Base-by-base conservation (phyloP, 1,140 invertebrate species). In the Pectinophora gossypiella region DNA sequence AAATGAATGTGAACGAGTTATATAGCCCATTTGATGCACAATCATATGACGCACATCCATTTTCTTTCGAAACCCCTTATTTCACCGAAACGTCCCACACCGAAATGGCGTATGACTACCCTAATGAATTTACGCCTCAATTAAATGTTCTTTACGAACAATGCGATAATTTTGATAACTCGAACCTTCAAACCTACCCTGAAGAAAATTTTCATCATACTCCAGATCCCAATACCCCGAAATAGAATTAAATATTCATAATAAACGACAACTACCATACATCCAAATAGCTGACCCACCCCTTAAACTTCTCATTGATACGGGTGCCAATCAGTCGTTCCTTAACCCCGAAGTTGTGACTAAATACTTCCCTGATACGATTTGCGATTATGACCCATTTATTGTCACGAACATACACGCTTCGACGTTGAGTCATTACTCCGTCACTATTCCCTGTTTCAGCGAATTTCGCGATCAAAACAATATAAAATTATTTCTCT, bases 211-310 rank as follows among this genome's bases (percentile, higher is more conserved):
- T 48, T 48, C 19, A 12, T 32, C 2, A 4, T 5, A 13, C 3
- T 7, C 27, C 12, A 16, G 19, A 1, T 3, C 5, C 5, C 15
- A 36, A 20, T n/a, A 9, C 15, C 18, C 27, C 23, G 3, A 18
- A 38, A 45, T 53, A 46, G 27, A 46, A 42, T 20, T 53, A 35
- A 42, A 45, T 45, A 23, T 53, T 7, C 42, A 53, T 22, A 15
- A 20, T 15, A 45, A 45, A 46, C 18, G 32, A 2, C 47, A 44
- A 16, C 18, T 42, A 1, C 49, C 42, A 1, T 51, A 51, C n/a
- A 51, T 43, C n/a, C 36, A 51, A 51, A 43, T 44, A 43, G 19
- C 12, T 32, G n/a, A 51, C 21, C 42, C 49, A 22, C 21, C 36
- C n/a, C 13, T 43, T 13, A 51, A 51, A 42, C 16, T 44, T 16